Evolutionary conservation across 2,113 vertebrate genomes (phyloP).

Genomic region (Ploceus nigricollis): DNA sequence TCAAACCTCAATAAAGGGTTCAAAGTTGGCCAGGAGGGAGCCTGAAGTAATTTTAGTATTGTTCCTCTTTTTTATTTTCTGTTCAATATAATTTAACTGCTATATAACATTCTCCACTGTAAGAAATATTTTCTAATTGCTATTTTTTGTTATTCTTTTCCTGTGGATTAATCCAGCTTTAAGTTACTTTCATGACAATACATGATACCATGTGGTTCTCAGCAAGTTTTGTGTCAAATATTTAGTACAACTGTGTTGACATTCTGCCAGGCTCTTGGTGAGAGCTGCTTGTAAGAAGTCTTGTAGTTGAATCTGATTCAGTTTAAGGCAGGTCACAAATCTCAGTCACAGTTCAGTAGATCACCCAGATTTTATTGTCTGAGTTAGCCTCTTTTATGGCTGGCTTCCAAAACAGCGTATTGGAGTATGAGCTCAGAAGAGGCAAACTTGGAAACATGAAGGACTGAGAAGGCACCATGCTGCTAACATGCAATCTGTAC

Average conservation of each 20-base stretch:
- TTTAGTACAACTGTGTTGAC: conserved; percentile 33
- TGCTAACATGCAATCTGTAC: background rate
- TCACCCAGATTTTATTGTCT: conserved; percentile 11
- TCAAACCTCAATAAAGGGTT: background rate
- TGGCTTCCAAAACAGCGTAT: background rate
- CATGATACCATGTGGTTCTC: background rate
- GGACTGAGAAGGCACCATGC: conserved; percentile 27
- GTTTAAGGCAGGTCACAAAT: conserved; percentile 42
- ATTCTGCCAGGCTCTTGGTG: conserved; percentile 40
- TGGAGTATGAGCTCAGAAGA: background rate
- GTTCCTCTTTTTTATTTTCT: background rate
- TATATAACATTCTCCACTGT: background rate
- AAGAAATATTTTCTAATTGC: background rate
- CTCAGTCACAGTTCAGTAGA: conserved; percentile 16
- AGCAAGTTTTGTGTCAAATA: conserved; percentile 15
- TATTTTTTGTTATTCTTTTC: background rate
- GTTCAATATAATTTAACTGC: background rate
- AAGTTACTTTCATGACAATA: conserved; percentile 2
- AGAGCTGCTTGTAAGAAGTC: conserved; percentile 36
- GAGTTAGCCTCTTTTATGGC: background rate
- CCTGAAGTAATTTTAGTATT: background rate
- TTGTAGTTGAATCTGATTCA: conserved; percentile 38
- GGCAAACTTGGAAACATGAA: background rate
- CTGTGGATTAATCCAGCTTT: background rate
- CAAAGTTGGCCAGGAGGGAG: background rate